phyloP scores from a whole-genome alignment of 2,797 vertebrate species.

The Sebastes matsubarae region DNA sequence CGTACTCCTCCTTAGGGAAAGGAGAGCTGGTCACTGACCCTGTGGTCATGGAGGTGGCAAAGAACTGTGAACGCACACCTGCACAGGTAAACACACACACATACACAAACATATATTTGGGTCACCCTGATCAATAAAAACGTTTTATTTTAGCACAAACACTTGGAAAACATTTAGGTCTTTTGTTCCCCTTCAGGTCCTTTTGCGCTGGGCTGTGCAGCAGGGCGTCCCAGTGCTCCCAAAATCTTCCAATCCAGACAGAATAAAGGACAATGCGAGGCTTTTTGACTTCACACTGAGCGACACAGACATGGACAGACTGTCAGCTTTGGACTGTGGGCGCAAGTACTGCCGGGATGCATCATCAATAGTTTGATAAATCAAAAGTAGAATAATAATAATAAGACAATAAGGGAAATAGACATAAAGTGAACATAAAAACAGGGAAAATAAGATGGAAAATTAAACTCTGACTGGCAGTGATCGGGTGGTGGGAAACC shows the following conservation, averaged over 20 bases:
- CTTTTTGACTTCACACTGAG: slow-evolving; percentile 84
- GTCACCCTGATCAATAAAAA: not conserved
- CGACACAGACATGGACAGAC: slow-evolving; percentile 70
- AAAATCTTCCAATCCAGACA: slow-evolving; percentile 79
- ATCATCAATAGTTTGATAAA: slow-evolving; percentile 72
- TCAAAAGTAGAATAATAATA: not conserved
- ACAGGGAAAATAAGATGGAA: not conserved
- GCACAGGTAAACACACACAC: slow-evolving; percentile 77
- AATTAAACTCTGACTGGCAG: not conserved
- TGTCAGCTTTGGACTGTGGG: slow-evolving; percentile 78
- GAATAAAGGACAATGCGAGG: slow-evolving; percentile 76
- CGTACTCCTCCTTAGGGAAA: slow-evolving; percentile 85
- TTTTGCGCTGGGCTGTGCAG: slow-evolving; percentile 86
- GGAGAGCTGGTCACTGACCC: slow-evolving; percentile 77
- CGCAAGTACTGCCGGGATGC: slow-evolving; percentile 85
- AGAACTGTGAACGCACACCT: slow-evolving; percentile 62
- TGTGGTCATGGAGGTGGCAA: slow-evolving; percentile 75
- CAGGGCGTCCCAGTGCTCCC: slow-evolving; percentile 84
- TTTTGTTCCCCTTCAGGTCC: slow-evolving; percentile 60
- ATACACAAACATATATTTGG: not conserved
- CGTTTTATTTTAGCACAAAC: not conserved
- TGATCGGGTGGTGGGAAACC: not conserved
- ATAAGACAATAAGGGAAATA: not conserved
- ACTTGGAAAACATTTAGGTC: not conserved
- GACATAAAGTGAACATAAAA: not conserved